Percentiles rank a stretch among this genome's conserved stretches.
Conservation (phyloP, 1,140 invertebrate genomes). For the Drosophila tropicalis region DNA sequence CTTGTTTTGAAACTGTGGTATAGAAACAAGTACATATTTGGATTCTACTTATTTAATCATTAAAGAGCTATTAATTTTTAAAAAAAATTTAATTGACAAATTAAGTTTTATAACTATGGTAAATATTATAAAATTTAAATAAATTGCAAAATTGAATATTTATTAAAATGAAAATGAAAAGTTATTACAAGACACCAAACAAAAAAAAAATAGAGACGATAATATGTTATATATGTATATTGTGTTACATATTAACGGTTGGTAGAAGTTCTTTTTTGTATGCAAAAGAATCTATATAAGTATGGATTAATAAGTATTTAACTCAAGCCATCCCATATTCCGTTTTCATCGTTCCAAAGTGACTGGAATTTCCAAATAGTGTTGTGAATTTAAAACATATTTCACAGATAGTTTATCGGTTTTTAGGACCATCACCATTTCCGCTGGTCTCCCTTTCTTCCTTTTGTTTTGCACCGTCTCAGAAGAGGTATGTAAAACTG, state of each 20-base stretch:
- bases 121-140: no score
- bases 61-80: not conserved
- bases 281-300: no score
- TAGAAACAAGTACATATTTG: no score
- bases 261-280: no score
- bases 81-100: no score
- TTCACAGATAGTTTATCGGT: not conserved
- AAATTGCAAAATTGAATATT: no score
- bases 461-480: slow-evolving; percentile 22
- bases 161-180: no score
- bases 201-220: no score
- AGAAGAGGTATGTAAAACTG: slow-evolving; percentile 13
- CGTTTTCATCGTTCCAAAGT: not conserved
- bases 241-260: no score
- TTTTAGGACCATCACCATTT: slow-evolving; percentile 4
- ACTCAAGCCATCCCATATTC: not conserved
- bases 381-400: not conserved
- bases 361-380: not conserved
- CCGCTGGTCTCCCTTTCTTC: slow-evolving; percentile 7
- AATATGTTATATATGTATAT: no score
- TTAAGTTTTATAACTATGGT: no score
- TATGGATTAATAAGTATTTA: not conserved
- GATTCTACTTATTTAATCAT: not conserved
- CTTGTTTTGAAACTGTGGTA: slow-evolving; percentile 1
- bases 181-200: no score